Evolutionary conservation across 2,888 invertebrate species (phyloP), one percentile per base, ranked within the genome.

Genomic region (Achlya flavicornis): DNA sequence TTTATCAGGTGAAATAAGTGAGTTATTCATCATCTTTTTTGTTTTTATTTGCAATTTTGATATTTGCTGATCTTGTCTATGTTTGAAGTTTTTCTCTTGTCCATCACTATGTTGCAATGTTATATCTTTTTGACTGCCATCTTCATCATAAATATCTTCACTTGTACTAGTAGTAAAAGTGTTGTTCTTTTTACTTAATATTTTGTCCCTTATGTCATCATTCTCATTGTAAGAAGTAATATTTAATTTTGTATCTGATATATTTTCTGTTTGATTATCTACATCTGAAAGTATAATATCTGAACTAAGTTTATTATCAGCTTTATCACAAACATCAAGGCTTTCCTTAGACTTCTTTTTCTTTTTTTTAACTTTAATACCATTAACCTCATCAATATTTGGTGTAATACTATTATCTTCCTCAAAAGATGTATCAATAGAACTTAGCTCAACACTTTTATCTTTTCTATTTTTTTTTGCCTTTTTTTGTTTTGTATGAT

Each of bases 321-420:
- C 63, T 46, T 63, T 32, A n/a, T 65, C 59, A 63, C 68, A 66
- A 46, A 63, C 62, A 48, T 73, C 69, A 63, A 67, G 64, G 64
- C 66, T 75, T 61, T 70, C 79, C 64, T 78, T 78, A 0, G 66
- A 62, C 69, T 78, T 79, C 41, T 77, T 75, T 66, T 77, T 78
- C 35, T 78, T 79, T 67, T 77, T 80, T 65, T 76, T 78, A 38
- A 60, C 41, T 66, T 74, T 78, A 16, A 19, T 67, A 12, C 62
- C 64, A 26, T 65, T 63, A 43, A 63, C 53, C 38, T 75, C 66
- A 58, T 64, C 41, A 68, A 66, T 63, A 41, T 3, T 19, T 59
- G 8, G 38, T 38, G 46, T 38, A 16, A 8, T 11, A 61, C 64
- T 12, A 41, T 41, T 41, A 41, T 41, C 53, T 43, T 64, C 46